Conservation (phyloP, 2,888 invertebrate genomes). For the Ophion slaviceki region DNA sequence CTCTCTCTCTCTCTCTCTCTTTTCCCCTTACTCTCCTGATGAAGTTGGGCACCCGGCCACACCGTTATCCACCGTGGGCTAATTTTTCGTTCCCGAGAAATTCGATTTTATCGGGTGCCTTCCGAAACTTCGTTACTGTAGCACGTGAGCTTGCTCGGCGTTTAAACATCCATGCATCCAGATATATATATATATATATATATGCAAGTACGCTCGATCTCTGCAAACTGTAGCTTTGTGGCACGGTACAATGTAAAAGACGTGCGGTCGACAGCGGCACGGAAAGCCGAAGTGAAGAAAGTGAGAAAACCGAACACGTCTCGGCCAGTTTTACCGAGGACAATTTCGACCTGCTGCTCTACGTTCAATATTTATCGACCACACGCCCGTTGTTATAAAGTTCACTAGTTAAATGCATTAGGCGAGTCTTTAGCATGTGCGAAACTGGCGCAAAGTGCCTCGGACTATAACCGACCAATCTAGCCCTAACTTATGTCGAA, state of each 20-base stretch:
- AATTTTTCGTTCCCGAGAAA: constrained; percentile 62
- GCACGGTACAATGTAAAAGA: constrained; percentile 36
- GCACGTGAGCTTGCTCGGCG: constrained; percentile 40
- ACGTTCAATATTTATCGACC: constrained; percentile 63
- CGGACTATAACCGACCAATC: constrained; percentile 15
- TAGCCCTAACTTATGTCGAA: background rate
- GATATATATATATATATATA: background rate
- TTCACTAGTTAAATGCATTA: constrained; percentile 62
- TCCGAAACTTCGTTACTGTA: constrained; percentile 64
- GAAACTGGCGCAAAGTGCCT: constrained; percentile 54
- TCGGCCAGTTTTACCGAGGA: constrained; percentile 40
- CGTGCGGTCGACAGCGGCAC: constrained; percentile 44
- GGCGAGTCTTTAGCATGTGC: constrained; percentile 36
- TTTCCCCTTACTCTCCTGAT: background rate
- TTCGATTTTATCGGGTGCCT: constrained; percentile 67
- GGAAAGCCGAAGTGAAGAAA: constrained; percentile 50
- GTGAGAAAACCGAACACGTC: constrained; percentile 59
- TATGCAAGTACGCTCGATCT: background rate
- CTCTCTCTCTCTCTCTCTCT: no score
- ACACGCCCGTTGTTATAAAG: constrained; percentile 59
- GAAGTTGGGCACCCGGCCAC: constrained; percentile 13
- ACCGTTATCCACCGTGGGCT: constrained; percentile 31
- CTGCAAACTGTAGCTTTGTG: constrained; percentile 31
- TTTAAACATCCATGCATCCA: constrained; percentile 23
- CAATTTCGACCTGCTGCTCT: constrained; percentile 19